phyloP scores from a whole-genome alignment of 2,888 invertebrate genomes.

The Syrphus vitripennis region DNA sequence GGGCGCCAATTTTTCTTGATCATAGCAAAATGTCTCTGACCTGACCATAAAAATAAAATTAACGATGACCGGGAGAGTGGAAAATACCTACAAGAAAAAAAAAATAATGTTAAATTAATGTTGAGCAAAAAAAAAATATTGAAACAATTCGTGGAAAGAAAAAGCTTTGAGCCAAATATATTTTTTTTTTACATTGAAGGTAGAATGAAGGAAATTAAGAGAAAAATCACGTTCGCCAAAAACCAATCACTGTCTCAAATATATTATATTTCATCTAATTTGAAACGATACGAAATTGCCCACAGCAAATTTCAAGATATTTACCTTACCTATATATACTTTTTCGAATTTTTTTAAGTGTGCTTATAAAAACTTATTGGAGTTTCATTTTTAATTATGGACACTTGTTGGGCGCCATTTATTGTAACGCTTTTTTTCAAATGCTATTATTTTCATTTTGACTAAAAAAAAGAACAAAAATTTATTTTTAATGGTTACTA shows the following conservation, averaged over 20 bases:
- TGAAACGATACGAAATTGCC: too few relatives aligned
- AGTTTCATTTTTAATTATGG: neutral
- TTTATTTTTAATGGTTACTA: too few relatives aligned
- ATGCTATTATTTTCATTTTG: neutral
- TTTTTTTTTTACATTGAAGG: neutral
- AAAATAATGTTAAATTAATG: neutral
- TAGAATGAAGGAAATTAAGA: neutral
- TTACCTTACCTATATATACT: too few relatives aligned
- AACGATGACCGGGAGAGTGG: neutral
- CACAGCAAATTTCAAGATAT: too few relatives aligned
- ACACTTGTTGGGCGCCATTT: neutral
- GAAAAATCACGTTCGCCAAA: neutral
- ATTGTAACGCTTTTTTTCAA: neutral
- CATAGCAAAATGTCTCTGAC: neutral
- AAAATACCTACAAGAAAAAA: neutral
- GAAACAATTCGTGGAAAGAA: neutral
- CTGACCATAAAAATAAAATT: neutral
- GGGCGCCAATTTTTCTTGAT: constrained; percentile 40
- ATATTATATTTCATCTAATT: neutral
- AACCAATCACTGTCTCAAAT: neutral
- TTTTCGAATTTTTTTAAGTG: too few relatives aligned
- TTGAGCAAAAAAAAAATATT: neutral
- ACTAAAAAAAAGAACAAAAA: neutral
- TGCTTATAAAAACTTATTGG: too few relatives aligned
- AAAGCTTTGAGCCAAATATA: neutral